Evolutionary conservation across 2,888 invertebrate genomes (phyloP).

Genomic region (Drosophila pseudotakahashii): DNA sequence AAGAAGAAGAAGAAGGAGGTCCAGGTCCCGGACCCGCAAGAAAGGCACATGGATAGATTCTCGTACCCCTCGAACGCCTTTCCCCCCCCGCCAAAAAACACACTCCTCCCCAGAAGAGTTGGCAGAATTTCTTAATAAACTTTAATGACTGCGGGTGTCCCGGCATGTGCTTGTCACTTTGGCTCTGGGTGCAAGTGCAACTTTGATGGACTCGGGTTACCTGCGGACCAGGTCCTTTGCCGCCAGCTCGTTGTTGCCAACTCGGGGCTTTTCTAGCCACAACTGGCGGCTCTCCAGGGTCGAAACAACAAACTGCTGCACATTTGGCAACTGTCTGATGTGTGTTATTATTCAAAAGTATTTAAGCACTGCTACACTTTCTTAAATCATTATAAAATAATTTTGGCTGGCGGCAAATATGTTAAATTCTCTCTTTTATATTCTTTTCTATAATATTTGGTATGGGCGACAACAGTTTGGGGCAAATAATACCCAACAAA

Average conservation of each 20-base stretch:
- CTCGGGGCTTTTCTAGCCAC: slow-evolving; percentile 2
- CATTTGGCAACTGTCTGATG: slow-evolving; percentile 1
- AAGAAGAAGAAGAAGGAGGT: neutral
- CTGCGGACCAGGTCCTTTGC: slow-evolving; percentile 12
- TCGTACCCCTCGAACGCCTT: no score
- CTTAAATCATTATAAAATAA: neutral
- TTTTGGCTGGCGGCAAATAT: neutral
- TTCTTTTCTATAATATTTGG: no score
- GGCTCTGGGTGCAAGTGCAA: slow-evolving; percentile 55
- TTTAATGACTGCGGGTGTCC: slow-evolving; percentile 74
- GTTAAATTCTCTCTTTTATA: neutral
- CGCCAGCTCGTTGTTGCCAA: slow-evolving; percentile 23
- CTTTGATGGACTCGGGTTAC: slow-evolving; percentile 70
- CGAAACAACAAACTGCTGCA: slow-evolving; percentile 22
- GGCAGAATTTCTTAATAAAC: slow-evolving; percentile 73
- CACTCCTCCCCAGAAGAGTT: slow-evolving; percentile 34
- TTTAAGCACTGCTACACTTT: neutral
- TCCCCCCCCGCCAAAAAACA: neutral
- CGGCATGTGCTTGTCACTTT: slow-evolving; percentile 50
- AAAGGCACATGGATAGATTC: neutral
- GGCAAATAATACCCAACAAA: no score
- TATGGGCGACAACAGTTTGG: no score
- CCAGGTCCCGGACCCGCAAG: slow-evolving; percentile 10
- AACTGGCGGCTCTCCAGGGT: slow-evolving; percentile 16
- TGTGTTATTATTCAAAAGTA: neutral